These are phyloP conservation scores for Anolis carolinensis DNA, from an alignment of 2,113 vertebrate species.

Conservation along the genomic window DNA sequence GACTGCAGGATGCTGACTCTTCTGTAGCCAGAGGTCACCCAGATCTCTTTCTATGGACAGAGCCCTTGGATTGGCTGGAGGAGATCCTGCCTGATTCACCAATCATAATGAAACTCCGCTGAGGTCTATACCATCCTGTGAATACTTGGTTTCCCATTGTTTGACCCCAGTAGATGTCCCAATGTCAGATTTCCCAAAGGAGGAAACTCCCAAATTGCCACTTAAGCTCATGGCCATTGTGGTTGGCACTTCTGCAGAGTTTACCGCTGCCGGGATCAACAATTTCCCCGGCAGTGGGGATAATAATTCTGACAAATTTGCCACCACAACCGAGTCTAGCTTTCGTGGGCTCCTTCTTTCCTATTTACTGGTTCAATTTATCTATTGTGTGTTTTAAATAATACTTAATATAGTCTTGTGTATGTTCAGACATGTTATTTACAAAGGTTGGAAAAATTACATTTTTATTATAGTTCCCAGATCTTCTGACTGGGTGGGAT, in stretches of 20 bases:
- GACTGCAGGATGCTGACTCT: background rate
- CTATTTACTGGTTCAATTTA: no score
- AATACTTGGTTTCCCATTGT: accelerated
- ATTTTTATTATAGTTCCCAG: no score
- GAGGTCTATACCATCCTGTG: constrained; percentile 49
- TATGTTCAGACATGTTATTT: background rate
- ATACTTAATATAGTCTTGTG: background rate
- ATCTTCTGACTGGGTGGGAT: no score
- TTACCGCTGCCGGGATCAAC: no score
- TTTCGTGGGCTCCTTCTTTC: no score
- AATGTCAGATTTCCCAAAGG: no score
- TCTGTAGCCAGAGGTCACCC: accelerated
- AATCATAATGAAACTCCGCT: constrained; percentile 61
- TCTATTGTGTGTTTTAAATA: background rate
- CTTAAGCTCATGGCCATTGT: no score
- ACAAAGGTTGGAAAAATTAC: background rate
- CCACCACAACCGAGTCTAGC: no score
- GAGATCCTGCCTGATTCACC: constrained; percentile 64
- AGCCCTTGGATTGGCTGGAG: constrained; percentile 74
- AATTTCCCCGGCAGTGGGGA: no score
- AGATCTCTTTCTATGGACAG: constrained; percentile 52
- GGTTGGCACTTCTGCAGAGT: no score
- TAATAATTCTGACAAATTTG: no score
- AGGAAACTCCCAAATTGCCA: no score
- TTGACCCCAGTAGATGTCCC: accelerated